Conservation (phyloP, 2,888 invertebrate genomes). For the Eubasilissa splendida region DNA sequence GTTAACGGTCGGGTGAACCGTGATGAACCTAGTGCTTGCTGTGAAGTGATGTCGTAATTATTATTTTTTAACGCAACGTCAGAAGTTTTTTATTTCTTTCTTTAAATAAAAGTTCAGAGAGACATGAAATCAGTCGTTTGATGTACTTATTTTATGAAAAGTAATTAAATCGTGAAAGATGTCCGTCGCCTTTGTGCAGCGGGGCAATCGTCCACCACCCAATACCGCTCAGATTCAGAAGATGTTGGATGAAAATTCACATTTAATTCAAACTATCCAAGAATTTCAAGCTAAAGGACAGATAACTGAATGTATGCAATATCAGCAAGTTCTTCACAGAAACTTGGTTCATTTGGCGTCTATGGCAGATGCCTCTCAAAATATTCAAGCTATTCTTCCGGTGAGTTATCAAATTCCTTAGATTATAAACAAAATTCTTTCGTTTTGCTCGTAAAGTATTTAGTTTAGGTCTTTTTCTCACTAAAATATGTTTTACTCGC, state of each 20-base stretch:
- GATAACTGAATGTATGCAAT: constrained; percentile 92
- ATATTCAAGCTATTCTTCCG: constrained; percentile 90
- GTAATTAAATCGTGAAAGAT: constrained; percentile 64
- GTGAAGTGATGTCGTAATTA: too few species aligned
- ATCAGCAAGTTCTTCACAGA: constrained; percentile 94
- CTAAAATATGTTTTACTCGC: too few species aligned
- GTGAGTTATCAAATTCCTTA: constrained; percentile 67
- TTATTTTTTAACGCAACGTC: too few species aligned
- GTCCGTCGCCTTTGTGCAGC: constrained; percentile 84
- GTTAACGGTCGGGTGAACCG: too few species aligned
- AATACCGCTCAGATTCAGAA: constrained; percentile 92
- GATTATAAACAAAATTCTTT: neutral
- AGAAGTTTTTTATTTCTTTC: too few species aligned
- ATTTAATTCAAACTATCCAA: constrained; percentile 96
- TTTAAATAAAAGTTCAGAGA: too few species aligned
- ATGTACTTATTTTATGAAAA: too few species aligned
- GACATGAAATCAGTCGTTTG: too few species aligned
- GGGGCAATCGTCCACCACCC: constrained; percentile 82
- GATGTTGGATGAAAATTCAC: constrained; percentile 97
- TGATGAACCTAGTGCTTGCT: too few species aligned
- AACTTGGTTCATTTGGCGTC: constrained; percentile 97
- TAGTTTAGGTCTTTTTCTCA: too few species aligned
- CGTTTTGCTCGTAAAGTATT: neutral
- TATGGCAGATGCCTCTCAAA: constrained; percentile 96
- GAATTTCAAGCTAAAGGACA: constrained; percentile 98